Evolutionary conservation across 2,797 vertebrate genomes (phyloP).

Genomic region (Enoplosus armatus): DNA sequence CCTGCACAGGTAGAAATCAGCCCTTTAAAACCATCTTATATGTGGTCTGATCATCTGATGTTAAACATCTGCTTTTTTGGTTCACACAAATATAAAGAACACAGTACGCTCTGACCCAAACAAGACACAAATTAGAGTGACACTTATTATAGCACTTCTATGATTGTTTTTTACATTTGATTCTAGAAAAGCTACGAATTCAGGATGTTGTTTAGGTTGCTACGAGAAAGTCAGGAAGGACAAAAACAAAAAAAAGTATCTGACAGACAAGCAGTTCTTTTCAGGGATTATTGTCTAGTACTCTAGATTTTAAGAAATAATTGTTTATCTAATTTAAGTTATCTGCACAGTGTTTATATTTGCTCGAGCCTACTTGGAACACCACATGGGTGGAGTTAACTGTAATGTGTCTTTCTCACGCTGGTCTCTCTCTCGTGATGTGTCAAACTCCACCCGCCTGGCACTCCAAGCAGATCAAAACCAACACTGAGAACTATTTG

Average conservation of each 20-base stretch:
- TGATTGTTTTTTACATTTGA: neutral
- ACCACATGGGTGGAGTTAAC: constrained; percentile 6
- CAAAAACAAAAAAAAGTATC: too few relatives aligned
- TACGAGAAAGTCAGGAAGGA: neutral
- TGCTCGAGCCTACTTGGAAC: constrained; percentile 6
- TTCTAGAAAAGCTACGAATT: neutral
- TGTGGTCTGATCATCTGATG: neutral
- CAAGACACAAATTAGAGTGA: neutral
- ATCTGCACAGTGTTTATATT: neutral
- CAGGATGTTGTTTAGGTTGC: neutral
- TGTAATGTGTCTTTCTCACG: neutral
- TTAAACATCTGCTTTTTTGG: neutral
- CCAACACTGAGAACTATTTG: neutral
- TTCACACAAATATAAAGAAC: neutral
- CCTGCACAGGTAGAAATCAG: neutral
- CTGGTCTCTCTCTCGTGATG: neutral
- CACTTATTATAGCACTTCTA: neutral
- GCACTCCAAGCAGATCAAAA: constrained; percentile 8
- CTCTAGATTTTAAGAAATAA: neutral
- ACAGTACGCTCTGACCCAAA: neutral
- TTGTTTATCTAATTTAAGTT: neutral
- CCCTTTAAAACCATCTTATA: neutral
- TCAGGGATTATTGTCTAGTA: neutral
- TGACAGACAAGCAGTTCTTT: neutral
- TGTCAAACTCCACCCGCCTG: neutral